Percentiles rank a stretch among this genome's conserved stretches.
phyloP scores from a whole-genome alignment of 1,140 invertebrate genomes.

The Hypothenemus hampei region DNA sequence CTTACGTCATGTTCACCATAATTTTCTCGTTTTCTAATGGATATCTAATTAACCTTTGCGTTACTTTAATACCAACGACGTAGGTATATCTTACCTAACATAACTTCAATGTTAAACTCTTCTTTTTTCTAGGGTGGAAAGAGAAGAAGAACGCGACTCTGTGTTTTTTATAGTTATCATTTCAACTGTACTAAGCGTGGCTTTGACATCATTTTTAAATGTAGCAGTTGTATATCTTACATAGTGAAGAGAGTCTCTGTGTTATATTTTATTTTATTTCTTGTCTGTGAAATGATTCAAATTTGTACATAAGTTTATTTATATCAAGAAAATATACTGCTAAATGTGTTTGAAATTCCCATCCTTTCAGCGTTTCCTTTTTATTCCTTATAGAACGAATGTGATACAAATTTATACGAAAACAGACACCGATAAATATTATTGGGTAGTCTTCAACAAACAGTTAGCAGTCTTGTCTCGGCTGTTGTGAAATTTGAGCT shows the following conservation, averaged over 20 bases:
- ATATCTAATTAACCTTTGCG: slow-evolving; percentile 27
- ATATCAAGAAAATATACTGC: no score
- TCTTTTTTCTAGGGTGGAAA: slow-evolving; percentile 12
- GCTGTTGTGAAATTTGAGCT: no score
- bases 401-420: no score
- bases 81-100: slow-evolving; percentile 2
- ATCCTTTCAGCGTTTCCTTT: no score
- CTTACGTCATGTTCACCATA: slow-evolving; percentile 26
- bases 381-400: no score
- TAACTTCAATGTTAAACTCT: neutral
- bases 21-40: slow-evolving; percentile 27
- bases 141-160: slow-evolving; percentile 5
- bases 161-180: slow-evolving; percentile 15
- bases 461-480: no score
- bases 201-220: slow-evolving; percentile 14
- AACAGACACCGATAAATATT: no score
- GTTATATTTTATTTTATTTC: neutral
- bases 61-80: slow-evolving; percentile 15
- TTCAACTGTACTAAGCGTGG: slow-evolving; percentile 8
- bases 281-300: no score
- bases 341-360: no score
- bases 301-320: no score
- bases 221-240: slow-evolving; percentile 11
- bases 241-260: slow-evolving; percentile 4
- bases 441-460: no score